Evolutionary conservation across 2,113 vertebrate species (phyloP).

Genomic region (Embiotoca jacksoni): DNA sequence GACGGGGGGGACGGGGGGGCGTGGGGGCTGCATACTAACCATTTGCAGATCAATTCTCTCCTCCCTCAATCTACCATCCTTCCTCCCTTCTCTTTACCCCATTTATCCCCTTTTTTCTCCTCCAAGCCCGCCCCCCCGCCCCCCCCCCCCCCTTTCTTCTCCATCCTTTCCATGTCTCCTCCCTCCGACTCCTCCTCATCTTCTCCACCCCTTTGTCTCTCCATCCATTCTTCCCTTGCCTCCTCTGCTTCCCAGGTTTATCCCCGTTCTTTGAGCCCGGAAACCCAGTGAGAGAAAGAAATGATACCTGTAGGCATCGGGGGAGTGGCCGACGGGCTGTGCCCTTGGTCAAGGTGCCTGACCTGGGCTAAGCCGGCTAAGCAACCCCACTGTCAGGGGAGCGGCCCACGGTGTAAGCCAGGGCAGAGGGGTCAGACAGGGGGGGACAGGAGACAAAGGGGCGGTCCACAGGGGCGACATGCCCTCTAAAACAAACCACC

Average conservation of each 20-base stretch:
- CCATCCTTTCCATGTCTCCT: conserved; percentile 43
- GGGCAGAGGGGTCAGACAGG: conserved; percentile 77
- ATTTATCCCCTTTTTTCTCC: conserved; percentile 69
- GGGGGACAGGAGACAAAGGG: conserved; percentile 60
- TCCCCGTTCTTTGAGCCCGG: conserved; percentile 38
- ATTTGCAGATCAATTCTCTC: conserved; percentile 86
- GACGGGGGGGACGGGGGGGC: conserved; percentile 27
- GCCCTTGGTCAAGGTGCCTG: conserved; percentile 82
- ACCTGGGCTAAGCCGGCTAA: conserved; percentile 83
- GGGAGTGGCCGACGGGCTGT: conserved; percentile 65
- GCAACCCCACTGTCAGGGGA: conserved; percentile 79
- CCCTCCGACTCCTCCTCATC: conserved; percentile 46
- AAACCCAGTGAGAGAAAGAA: conserved; percentile 50
- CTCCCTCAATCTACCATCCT: conserved; percentile 77
- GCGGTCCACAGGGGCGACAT: conserved; percentile 64
- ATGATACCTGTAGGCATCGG: conserved; percentile 64
- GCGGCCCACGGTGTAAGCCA: conserved; percentile 69
- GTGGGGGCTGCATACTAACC: conserved; percentile 86
- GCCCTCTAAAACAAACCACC: conserved; percentile 81
- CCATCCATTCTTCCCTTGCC: conserved; percentile 4
- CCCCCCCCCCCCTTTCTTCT: conserved; percentile 45
- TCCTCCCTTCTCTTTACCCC: conserved; percentile 78
- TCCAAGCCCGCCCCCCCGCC: background rate
- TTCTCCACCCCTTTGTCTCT: conserved; percentile 48
- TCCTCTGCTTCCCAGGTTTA: conserved; percentile 40